Base-by-base conservation (phyloP, 35 echinoderm and acorn worm species). In the Ptychodera flava region DNA sequence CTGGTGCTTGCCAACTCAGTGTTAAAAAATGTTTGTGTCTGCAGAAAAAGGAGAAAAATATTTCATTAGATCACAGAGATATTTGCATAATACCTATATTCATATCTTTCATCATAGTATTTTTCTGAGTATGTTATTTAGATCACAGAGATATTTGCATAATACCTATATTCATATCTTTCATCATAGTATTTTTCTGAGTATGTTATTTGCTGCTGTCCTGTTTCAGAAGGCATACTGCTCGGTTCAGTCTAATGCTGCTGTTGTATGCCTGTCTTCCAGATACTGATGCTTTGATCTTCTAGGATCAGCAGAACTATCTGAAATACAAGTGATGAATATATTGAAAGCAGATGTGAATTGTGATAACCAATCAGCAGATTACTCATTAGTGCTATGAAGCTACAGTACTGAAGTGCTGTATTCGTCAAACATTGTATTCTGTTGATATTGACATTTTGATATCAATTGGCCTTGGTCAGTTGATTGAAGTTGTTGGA, bases 161-260 rank as follows among this genome's bases (percentile, higher is more conserved):
- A n/a, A 81, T n/a, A 93, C 92, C 92, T 93, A 85, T 93, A 93
- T 84, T 93, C 92, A 87, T 82, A 90, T 1, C 45, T 22, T 16
- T 90, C 88, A 90, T 93, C 92, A 32, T 78, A 31, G 81, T 93
- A 93, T 36, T 93, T 93, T 33, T 93, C 92, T 0, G 92, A 93
- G 53, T 93, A 93, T 1, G 85, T 36, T 84, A 93, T 93, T 28
- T 84, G 75, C 16, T 36, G 37, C 64, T 93, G 92, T 37, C 87
- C 28, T 32, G 45, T 87, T 83, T 35, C 35, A 38, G 12, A 15
- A 16, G 32, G 33, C 30, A 36, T 15, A 16, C 28, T 83, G 28
- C 32, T 33, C n/a, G 1, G 36, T 35, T 16, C 16, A 15, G 80
- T 29, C 31, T 29, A 81, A 28, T 1, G 22, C 36, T 83, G 32